A percentile compares a stretch with the other conserved stretches of the same genome.
Conservation (phyloP, 2,113 vertebrate genomes). For the Sigmodon hispidus region DNA sequence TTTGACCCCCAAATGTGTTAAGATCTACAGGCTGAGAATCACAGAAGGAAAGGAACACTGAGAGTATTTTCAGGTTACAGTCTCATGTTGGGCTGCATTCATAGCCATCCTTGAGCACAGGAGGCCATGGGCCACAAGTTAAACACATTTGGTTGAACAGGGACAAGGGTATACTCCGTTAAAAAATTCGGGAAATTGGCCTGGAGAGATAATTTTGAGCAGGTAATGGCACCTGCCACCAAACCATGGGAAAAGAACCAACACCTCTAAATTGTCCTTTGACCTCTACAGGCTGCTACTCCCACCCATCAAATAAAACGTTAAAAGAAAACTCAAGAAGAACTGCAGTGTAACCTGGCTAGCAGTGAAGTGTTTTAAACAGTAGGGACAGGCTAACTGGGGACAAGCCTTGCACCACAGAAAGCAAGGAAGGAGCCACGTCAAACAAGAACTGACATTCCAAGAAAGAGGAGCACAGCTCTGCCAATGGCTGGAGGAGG, state of each 20-base stretch:
- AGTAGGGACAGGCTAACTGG: not conserved
- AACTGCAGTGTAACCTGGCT: not conserved
- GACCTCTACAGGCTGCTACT: not conserved
- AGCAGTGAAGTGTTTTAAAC: not conserved
- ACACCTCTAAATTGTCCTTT: not conserved
- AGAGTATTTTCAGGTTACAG: not conserved
- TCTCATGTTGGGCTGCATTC: not conserved
- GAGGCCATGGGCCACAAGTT: too few species aligned
- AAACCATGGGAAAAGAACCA: not conserved
- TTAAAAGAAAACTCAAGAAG: not conserved
- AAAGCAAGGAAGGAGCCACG: conserved; percentile 28
- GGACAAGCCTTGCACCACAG: not conserved
- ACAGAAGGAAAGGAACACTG: not conserved
- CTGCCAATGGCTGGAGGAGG: not conserved
- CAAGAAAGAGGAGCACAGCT: not conserved
- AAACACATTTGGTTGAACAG: not conserved
- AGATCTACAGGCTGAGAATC: too few species aligned
- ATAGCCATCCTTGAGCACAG: not conserved
- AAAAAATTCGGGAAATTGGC: not conserved
- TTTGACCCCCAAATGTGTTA: too few species aligned
- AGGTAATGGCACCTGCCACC: not conserved
- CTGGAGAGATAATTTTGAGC: not conserved
- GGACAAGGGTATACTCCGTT: not conserved
- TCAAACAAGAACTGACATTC: not conserved
- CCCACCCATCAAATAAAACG: not conserved